These are phyloP conservation scores for Lasioglossum marginatum DNA, from an alignment of 2,888 invertebrate genomes.

Conservation along the genomic window DNA sequence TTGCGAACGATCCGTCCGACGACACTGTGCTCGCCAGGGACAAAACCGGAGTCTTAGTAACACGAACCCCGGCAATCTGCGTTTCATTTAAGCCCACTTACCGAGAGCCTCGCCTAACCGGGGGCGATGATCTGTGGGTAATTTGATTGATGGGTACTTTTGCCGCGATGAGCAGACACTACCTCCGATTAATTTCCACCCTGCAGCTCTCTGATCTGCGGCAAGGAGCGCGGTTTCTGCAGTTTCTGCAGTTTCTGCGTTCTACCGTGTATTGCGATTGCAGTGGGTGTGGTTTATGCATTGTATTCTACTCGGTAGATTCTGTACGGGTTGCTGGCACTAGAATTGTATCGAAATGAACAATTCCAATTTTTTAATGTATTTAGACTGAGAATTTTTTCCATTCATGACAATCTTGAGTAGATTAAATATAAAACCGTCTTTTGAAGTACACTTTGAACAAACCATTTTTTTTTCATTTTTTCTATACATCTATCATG, in stretches of 20 bases:
- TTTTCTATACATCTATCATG: too few relatives aligned
- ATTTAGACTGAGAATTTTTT: not conserved
- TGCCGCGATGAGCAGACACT: not conserved
- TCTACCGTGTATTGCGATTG: not conserved
- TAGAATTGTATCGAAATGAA: not conserved
- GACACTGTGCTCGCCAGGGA: constrained; percentile 3
- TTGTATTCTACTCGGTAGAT: not conserved
- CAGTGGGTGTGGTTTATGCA: not conserved
- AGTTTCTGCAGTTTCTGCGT: not conserved
- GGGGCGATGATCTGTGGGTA: constrained; percentile 11
- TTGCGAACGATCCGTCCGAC: constrained; percentile 52
- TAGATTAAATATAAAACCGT: not conserved
- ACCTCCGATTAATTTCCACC: constrained; percentile 6
- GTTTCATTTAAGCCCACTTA: constrained; percentile 20
- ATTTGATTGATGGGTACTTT: constrained; percentile 15
- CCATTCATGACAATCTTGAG: not conserved
- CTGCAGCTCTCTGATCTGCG: not conserved
- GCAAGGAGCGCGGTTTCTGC: not conserved
- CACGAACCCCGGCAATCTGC: constrained; percentile 1
- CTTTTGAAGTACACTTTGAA: not conserved
- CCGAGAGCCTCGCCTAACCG: constrained; percentile 2
- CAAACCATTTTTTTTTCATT: too few relatives aligned
- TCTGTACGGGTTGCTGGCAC: not conserved
- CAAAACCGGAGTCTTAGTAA: constrained; percentile 12
- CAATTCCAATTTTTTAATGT: not conserved